Base-by-base conservation (phyloP, 2,888 invertebrate species). In the Spodoptera exigua region DNA sequence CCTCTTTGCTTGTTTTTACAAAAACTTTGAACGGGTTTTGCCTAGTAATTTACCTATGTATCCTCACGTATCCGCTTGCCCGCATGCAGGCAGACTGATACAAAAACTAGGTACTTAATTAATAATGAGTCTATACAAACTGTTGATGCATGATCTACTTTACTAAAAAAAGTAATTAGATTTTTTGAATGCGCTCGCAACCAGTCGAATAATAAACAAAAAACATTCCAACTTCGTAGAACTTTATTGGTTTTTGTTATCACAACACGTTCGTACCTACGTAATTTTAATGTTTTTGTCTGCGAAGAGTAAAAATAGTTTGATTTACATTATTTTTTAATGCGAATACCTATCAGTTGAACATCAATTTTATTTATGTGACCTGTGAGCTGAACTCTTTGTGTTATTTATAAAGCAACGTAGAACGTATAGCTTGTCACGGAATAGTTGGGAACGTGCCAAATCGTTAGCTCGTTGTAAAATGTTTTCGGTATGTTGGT, bases 401-500 rank as follows among this genome's bases (percentile, higher is more conserved):
- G 83, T 84, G 82, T 86, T 88, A 88, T 89, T 86, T 88, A 85
- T 89, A 87, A 83, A 80, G 74, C 80, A 79, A 85, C 83, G 82
- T 76, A 82, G 83, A 85, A 85, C 79, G 83, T 84, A 89, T 87
- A 81, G 87, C 85, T 87, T 89, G 89, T 90, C 89, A 86, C 86
- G 85, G 87, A 91, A 92, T 90, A 87, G 80, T 91, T 93, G 93
- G 92, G 72, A 43, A 64, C 43, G 61, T 80, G 88, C 93, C 93
- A 93, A 92, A 90, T 87, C 76, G 86, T 87, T 87, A 80, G 81
- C 85, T 81, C 83, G 83, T 85, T 89, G 88, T 91, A 88, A 89
- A 91, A 90, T 88, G 82, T 83, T 82, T 83, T 81, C 74, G 84
- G 87, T 87, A 90, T 91, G 89, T 89, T 91, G 90, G 89, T 89